Percentiles rank a stretch among this genome's conserved stretches.
Evolutionary conservation across 2,888 invertebrate species (phyloP).

Genomic region (Lycocerus yunnanus): DNA sequence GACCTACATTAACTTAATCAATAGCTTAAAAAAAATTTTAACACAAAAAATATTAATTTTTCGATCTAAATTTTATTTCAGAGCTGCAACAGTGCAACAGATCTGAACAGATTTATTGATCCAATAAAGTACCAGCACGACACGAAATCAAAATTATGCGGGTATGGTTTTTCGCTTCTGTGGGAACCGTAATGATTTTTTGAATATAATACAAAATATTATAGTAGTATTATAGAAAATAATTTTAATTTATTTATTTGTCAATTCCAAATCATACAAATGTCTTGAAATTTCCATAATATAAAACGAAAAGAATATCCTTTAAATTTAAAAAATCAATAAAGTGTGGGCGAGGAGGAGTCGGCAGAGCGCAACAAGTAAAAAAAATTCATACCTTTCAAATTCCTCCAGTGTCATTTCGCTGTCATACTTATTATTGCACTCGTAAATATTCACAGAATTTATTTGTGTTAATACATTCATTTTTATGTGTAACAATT

Average conservation of each 20-base stretch:
- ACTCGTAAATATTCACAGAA: conserved; percentile 12
- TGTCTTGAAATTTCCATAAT: neutral
- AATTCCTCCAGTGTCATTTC: conserved; percentile 32
- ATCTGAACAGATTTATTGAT: conserved; percentile 15
- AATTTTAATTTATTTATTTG: neutral
- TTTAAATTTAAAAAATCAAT: neutral
- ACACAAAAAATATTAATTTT: neutral
- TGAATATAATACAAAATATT: neutral
- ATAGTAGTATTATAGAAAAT: too few species aligned
- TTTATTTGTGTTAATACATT: conserved; percentile 11
- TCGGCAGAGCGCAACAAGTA: conserved; percentile 24
- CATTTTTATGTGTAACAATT: conserved; percentile 7
- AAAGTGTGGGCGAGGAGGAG: neutral
- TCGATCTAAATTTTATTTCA: neutral
- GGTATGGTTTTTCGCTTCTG: neutral
- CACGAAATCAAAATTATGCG: conserved; percentile 17
- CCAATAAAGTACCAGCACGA: neutral
- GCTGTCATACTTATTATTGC: conserved; percentile 28
- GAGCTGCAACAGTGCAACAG: neutral
- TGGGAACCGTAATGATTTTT: neutral
- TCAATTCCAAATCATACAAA: neutral
- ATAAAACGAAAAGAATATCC: neutral
- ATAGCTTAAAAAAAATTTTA: too few species aligned
- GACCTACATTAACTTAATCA: too few species aligned
- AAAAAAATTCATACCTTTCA: conserved; percentile 29